These are phyloP conservation scores for Craterocephalus amniculus DNA, from an alignment of 2,797 vertebrate species.

Conservation along the genomic window DNA sequence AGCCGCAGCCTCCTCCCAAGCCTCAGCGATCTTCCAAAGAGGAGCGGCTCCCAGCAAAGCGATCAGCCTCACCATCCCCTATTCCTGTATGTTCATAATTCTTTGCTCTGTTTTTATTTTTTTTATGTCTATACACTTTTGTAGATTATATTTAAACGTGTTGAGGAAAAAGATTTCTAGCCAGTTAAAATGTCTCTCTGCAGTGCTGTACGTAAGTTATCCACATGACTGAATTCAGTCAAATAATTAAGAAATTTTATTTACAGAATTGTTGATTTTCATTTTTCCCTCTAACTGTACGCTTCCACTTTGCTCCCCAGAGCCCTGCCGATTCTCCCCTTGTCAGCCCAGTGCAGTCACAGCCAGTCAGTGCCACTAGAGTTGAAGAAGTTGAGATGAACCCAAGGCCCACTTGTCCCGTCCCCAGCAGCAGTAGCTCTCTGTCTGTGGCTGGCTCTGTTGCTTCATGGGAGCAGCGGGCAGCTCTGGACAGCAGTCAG, in stretches of 20 bases:
- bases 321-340: constrained; percentile 54
- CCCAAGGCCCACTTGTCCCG: constrained; percentile 77
- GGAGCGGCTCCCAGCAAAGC: constrained; percentile 57
- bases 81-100: constrained; percentile 80
- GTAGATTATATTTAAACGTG: neutral
- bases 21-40: constrained; percentile 52
- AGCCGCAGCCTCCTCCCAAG: constrained; percentile 32
- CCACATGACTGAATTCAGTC: neutral
- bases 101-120: neutral
- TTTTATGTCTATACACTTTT: neutral
- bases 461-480: constrained; percentile 86
- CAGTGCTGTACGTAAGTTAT: neutral
- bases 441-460: constrained; percentile 86
- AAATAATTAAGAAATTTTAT: neutral
- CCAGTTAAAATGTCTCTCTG: neutral
- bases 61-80: constrained; percentile 79
- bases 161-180: neutral
- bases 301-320: constrained; percentile 55
- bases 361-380: constrained; percentile 31
- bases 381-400: constrained; percentile 42
- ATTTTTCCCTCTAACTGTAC: constrained; percentile 17
- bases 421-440: constrained; percentile 78
- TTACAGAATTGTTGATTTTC: neutral
- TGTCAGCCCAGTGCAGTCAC: constrained; percentile 66
- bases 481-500: constrained; percentile 71